phyloP scores from a whole-genome alignment of 2,797 vertebrate species.

The Gephyroberyx darwinii region DNA sequence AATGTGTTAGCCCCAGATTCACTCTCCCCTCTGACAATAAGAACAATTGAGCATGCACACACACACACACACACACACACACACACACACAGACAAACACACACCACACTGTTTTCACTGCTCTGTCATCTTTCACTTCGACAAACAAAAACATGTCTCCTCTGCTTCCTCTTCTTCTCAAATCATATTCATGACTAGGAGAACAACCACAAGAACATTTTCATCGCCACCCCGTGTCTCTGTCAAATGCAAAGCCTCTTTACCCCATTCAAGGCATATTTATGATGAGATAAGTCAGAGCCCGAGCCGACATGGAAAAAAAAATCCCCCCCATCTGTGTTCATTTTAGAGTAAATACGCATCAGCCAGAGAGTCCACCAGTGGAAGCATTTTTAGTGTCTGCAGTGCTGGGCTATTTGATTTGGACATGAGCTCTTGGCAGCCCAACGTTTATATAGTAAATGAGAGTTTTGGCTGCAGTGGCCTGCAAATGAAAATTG shows the following conservation, averaged over 20 bases:
- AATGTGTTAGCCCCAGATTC: slow-evolving; percentile 11
- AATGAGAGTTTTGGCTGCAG: slow-evolving; percentile 73
- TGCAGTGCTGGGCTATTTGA: slow-evolving; percentile 67
- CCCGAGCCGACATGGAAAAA: slow-evolving; percentile 23
- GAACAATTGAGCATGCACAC: background rate
- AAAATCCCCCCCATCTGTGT: slow-evolving; percentile 62
- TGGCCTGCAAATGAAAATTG: slow-evolving; percentile 62
- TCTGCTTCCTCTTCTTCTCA: slow-evolving; percentile 15
- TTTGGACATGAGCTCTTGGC: slow-evolving; percentile 71
- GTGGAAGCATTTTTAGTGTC: slow-evolving; percentile 56
- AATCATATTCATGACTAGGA: slow-evolving; percentile 46
- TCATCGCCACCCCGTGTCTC: slow-evolving; percentile 27
- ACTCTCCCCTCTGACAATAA: background rate
- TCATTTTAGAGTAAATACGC: slow-evolving; percentile 64
- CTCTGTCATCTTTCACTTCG: slow-evolving; percentile 26
- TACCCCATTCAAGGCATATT: slow-evolving; percentile 39
- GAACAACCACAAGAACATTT: slow-evolving; percentile 43
- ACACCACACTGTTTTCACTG: background rate
- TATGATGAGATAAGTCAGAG: slow-evolving; percentile 45
- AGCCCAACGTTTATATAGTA: slow-evolving; percentile 65
- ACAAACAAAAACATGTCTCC: slow-evolving; percentile 25
- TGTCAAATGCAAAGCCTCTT: slow-evolving; percentile 41
- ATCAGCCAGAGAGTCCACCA: slow-evolving; percentile 53
- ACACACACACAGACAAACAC: background rate
- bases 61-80: background rate